These are phyloP conservation scores for Caenorhabditis imperialis DNA, from an alignment of 2,888 invertebrate species.

Conservation along the genomic window DNA sequence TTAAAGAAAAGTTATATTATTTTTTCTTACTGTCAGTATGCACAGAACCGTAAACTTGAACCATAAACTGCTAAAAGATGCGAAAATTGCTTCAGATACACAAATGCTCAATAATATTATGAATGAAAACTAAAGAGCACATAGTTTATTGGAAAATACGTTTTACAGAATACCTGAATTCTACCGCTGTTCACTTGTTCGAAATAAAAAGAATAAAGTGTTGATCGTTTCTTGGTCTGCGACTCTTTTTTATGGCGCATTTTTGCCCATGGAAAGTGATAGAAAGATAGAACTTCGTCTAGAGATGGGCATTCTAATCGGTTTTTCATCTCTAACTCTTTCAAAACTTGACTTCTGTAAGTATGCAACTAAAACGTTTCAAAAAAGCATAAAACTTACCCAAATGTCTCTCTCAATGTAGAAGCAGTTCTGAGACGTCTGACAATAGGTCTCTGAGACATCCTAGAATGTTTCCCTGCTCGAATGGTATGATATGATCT, in stretches of 20 bases:
- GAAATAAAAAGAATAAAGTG: constrained; percentile 66
- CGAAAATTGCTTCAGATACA: constrained; percentile 38
- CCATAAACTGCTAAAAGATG: constrained; percentile 24
- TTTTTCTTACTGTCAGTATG: constrained; percentile 47
- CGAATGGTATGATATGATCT: constrained; percentile 45
- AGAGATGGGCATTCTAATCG: constrained; percentile 28
- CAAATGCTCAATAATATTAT: constrained; percentile 46
- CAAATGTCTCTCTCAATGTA: constrained; percentile 52
- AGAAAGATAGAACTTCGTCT: constrained; percentile 44
- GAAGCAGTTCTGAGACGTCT: constrained; percentile 27
- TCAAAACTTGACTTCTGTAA: constrained; percentile 50
- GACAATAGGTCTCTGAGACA: constrained; percentile 20
- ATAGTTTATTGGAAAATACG: neutral
- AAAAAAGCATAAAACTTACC: constrained; percentile 10
- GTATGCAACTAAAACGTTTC: neutral
- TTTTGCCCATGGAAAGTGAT: constrained; percentile 51
- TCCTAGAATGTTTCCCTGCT: constrained; percentile 24
- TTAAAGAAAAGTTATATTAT: no score
- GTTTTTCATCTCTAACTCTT: constrained; percentile 41
- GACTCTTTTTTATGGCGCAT: constrained; percentile 31
- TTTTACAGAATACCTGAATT: constrained; percentile 57
- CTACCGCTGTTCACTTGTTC: constrained; percentile 67
- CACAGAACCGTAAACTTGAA: constrained; percentile 40
- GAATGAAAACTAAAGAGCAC: constrained; percentile 32
- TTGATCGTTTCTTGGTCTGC: constrained; percentile 41